A percentile compares a stretch with the other conserved stretches of the same genome.
Conservation (phyloP, 2,888 invertebrate species). For the Meandrusa payeni region DNA sequence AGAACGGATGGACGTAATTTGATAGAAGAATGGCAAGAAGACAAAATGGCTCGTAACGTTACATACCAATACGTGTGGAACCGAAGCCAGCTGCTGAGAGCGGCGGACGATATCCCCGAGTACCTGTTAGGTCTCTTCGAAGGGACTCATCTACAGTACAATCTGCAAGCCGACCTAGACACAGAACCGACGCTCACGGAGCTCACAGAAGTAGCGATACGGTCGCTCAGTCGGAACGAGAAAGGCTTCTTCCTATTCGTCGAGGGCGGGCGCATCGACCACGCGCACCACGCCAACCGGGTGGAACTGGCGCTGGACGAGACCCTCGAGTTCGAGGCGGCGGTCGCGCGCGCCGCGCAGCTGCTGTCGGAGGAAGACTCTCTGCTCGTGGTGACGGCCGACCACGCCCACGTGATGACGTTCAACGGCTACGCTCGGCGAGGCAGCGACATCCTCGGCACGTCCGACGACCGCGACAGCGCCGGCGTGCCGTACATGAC, state of each 20-base stretch:
- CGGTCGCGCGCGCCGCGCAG: slow-evolving; percentile 62
- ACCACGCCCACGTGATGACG: slow-evolving; percentile 85
- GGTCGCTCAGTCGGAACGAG: slow-evolving; percentile 77
- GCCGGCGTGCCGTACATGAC: slow-evolving; percentile 81
- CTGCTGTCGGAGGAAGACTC: slow-evolving; percentile 77
- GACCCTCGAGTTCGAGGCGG: slow-evolving; percentile 80
- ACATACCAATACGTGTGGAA: slow-evolving; percentile 78
- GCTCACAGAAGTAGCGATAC: slow-evolving; percentile 79
- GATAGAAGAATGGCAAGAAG: slow-evolving; percentile 83
- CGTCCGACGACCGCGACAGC: slow-evolving; percentile 57
- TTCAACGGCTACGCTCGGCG: slow-evolving; percentile 83
- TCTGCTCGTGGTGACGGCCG: slow-evolving; percentile 86
- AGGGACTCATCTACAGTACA: slow-evolving; percentile 82
- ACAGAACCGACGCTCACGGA: slow-evolving; percentile 49
- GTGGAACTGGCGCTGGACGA: slow-evolving; percentile 82
- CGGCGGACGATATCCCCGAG: slow-evolving; percentile 72
- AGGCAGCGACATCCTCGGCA: slow-evolving; percentile 46
- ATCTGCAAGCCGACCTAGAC: slow-evolving; percentile 70
- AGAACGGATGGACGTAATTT: slow-evolving; percentile 83
- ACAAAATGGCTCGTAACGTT: slow-evolving; percentile 52
- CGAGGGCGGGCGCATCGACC: slow-evolving; percentile 81
- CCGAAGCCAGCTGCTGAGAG: slow-evolving; percentile 72
- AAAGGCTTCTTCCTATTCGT: slow-evolving; percentile 87
- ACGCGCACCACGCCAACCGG: slow-evolving; percentile 79
- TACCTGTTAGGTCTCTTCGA: slow-evolving; percentile 83